These are phyloP conservation scores for Octopus sinensis DNA, from an alignment of 1,140 invertebrate genomes.

Conservation along the genomic window DNA sequence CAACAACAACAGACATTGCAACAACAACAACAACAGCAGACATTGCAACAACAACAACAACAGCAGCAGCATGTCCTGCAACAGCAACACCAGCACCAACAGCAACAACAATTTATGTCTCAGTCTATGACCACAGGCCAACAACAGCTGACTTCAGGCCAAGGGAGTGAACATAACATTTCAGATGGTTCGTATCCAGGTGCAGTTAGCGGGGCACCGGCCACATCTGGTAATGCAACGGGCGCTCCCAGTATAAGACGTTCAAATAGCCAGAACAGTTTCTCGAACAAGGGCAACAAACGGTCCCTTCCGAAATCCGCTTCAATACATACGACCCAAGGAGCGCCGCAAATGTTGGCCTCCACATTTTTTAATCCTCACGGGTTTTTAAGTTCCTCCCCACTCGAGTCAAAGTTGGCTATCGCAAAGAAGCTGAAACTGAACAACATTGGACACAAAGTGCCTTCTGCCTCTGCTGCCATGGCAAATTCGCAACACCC, in stretches of 20 bases:
- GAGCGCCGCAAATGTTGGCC: too few relatives aligned
- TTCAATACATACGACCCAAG: background rate
- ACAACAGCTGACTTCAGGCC: too few relatives aligned
- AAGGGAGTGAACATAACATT: too few relatives aligned
- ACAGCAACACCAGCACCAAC: background rate
- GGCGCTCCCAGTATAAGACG: too few relatives aligned
- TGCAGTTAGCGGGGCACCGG: too few relatives aligned
- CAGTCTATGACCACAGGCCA: background rate
- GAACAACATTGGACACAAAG: background rate
- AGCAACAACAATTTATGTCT: background rate
- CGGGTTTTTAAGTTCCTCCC: too few relatives aligned
- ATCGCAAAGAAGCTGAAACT: background rate
- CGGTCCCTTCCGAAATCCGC: background rate
- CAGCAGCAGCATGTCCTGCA: background rate
- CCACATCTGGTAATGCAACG: too few relatives aligned
- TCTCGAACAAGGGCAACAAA: background rate
- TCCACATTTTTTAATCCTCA: too few relatives aligned
- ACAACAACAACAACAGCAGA: constrained; percentile 1
- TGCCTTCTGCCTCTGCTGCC: constrained; percentile 1
- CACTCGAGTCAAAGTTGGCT: too few relatives aligned
- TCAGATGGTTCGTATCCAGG: too few relatives aligned
- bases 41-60: background rate
- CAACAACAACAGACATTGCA: background rate
- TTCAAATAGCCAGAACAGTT: background rate
- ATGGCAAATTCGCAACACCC: background rate